These are phyloP conservation scores for Drosophila mayri DNA, from an alignment of 1,140 invertebrate species.

Conservation along the genomic window DNA sequence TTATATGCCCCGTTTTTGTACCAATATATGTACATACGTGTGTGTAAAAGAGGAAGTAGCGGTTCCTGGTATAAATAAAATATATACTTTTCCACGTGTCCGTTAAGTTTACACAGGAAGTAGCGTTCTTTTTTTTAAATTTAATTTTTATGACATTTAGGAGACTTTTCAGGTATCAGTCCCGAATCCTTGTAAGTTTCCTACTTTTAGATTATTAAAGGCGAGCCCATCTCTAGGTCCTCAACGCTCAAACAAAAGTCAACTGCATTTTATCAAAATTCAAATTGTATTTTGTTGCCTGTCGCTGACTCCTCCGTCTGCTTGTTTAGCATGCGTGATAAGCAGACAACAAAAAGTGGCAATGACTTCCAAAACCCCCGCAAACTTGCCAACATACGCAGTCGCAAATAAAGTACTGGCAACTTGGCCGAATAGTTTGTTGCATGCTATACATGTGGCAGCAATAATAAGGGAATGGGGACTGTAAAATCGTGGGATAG, in stretches of 20 bases:
- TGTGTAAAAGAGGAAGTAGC: not conserved
- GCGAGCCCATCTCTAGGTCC: not conserved
- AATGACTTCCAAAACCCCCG: constrained; percentile 23
- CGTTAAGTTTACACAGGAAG: not conserved
- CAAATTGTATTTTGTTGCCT: constrained; percentile 73
- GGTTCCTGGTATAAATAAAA: not conserved
- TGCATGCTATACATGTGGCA: constrained; percentile 56
- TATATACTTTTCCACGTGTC: not conserved
- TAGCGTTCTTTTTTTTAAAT: not conserved
- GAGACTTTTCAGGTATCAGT: not conserved
- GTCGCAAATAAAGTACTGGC: constrained; percentile 48
- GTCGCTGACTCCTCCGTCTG: constrained; percentile 39
- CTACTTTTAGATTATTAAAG: not conserved
- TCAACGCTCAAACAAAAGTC: constrained; percentile 55
- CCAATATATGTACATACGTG: too few relatives aligned
- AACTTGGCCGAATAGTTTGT: constrained; percentile 52
- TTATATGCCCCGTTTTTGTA: not conserved
- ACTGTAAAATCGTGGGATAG: constrained; percentile 3
- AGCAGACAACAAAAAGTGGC: constrained; percentile 67
- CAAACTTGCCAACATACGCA: constrained; percentile 34
- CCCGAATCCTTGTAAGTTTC: not conserved
- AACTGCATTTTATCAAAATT: constrained; percentile 82
- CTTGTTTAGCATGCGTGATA: constrained; percentile 80
- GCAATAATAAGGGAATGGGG: constrained; percentile 15
- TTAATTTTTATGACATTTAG: not conserved